A percentile compares a stretch with the other conserved stretches of the same genome.
phyloP scores from a whole-genome alignment of 1,140 invertebrate species.

The Pachypeltis micranthus region DNA sequence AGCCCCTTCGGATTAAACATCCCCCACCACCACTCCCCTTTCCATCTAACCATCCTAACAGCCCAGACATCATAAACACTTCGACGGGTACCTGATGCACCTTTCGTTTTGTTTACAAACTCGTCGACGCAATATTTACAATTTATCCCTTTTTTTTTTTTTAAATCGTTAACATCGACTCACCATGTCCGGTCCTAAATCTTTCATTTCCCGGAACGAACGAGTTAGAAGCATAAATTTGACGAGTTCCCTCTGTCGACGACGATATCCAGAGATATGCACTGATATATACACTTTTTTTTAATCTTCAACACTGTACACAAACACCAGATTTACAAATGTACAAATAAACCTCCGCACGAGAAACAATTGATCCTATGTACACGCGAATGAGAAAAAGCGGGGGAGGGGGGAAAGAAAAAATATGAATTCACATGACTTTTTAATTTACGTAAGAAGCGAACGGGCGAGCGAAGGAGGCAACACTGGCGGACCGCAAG shows the following conservation, averaged over 20 bases:
- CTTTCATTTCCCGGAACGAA: constrained; percentile 21
- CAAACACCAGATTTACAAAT: constrained; percentile 8
- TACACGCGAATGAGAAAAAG: not conserved
- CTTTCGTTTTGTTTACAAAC: not conserved
- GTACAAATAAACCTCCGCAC: too few relatives aligned
- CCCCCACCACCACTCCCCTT: not conserved
- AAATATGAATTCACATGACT: not conserved
- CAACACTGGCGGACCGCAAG: constrained; percentile 3
- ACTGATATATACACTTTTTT: constrained; percentile 1
- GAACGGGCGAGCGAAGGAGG: not conserved
- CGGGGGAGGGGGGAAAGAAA: too few relatives aligned
- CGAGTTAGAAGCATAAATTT: constrained; percentile 13
- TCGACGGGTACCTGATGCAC: constrained; percentile 3
- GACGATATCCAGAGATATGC: not conserved
- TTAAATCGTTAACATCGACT: constrained; percentile 2
- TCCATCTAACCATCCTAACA: not conserved
- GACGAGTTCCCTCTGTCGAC: not conserved
- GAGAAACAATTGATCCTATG: not conserved
- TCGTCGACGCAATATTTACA: too few relatives aligned
- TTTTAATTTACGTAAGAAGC: not conserved
- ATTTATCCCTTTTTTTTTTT: too few relatives aligned
- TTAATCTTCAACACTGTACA: constrained; percentile 11
- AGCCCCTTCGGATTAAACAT: too few relatives aligned
- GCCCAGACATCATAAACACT: not conserved
- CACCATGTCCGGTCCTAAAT: constrained; percentile 21